phyloP scores from a whole-genome alignment of 1,140 invertebrate genomes.

The Macrotrachela quadricornifera region DNA sequence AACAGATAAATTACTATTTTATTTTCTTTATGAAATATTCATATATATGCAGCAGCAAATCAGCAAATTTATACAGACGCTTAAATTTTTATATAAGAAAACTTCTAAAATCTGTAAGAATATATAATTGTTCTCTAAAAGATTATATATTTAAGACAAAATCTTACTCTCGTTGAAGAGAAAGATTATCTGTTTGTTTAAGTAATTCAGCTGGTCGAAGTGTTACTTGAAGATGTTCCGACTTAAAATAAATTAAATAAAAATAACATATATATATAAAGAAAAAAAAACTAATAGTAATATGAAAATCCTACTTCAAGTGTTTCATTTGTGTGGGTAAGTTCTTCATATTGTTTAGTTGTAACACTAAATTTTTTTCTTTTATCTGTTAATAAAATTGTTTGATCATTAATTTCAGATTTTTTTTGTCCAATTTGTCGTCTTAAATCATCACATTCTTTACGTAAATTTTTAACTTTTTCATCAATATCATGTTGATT shows the following conservation, averaged over 20 bases:
- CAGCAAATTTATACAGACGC: too few species aligned
- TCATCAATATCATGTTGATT: slow-evolving; percentile 28
- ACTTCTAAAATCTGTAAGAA: background rate
- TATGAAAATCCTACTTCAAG: slow-evolving; percentile 18
- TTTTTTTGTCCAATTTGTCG: slow-evolving; percentile 26
- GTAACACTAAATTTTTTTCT: slow-evolving; percentile 13
- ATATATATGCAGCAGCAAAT: too few species aligned
- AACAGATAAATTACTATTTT: too few species aligned
- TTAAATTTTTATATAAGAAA: too few species aligned
- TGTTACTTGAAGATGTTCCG: background rate
- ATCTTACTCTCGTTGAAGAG: slow-evolving; percentile 12
- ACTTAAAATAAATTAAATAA: background rate
- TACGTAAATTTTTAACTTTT: slow-evolving; percentile 25
- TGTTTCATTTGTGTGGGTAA: slow-evolving; percentile 18
- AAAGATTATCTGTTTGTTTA: slow-evolving; percentile 1
- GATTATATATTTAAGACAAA: too few species aligned
- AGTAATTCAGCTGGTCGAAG: background rate
- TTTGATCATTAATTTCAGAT: slow-evolving; percentile 19
- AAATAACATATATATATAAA: background rate
- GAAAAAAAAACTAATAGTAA: too few species aligned
- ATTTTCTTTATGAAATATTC: too few species aligned
- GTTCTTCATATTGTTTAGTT: slow-evolving; percentile 16
- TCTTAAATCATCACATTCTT: slow-evolving; percentile 21
- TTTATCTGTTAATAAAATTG: background rate
- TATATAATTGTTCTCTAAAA: too few species aligned